A percentile compares a stretch with the other conserved stretches of the same genome.
These are phyloP conservation scores for Ostrea edulis DNA, from an alignment of 1,140 invertebrate genomes.

Conservation along the genomic window DNA sequence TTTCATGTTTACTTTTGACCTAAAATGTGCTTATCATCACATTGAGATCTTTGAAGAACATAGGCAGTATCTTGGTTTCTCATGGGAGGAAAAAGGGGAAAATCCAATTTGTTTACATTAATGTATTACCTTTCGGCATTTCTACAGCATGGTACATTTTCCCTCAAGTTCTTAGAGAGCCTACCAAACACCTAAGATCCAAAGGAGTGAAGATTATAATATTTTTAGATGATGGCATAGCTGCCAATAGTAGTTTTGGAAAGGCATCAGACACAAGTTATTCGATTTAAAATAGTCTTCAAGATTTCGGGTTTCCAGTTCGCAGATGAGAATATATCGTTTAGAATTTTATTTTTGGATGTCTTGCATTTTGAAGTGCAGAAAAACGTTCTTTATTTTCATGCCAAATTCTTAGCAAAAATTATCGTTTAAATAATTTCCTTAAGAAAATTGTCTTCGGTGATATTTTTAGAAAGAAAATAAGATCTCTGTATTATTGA, in stretches of 20 bases:
- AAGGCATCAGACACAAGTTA: not conserved
- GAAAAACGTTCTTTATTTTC: not conserved
- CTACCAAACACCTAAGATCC: conserved; percentile 1
- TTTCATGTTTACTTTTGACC: conserved; percentile 50
- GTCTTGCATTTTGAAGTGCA: not conserved
- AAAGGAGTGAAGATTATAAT: conserved; percentile 41
- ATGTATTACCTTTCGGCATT: conserved; percentile 51
- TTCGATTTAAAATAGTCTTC: conserved; percentile 2
- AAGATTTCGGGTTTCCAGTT: conserved; percentile 49
- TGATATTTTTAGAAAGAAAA: conserved; percentile 12
- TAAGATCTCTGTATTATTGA: not conserved
- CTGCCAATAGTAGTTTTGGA: not conserved
- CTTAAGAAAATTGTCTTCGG: conserved; percentile 39
- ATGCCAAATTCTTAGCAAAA: not conserved
- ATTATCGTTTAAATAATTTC: conserved; percentile 39
- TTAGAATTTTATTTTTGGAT: not conserved
- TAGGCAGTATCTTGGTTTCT: conserved; percentile 48
- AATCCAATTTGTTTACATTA: conserved; percentile 52
- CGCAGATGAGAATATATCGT: conserved; percentile 36
- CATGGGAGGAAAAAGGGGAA: conserved; percentile 24
- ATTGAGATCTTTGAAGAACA: not conserved
- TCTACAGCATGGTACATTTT: conserved; percentile 53
- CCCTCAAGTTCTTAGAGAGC: conserved; percentile 28
- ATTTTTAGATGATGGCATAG: conserved; percentile 47
- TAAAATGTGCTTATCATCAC: conserved; percentile 45